A percentile compares a stretch with the other conserved stretches of the same genome.
Evolutionary conservation across 2,888 invertebrate species (phyloP).

Genomic region (Calliscelio sp.): DNA sequence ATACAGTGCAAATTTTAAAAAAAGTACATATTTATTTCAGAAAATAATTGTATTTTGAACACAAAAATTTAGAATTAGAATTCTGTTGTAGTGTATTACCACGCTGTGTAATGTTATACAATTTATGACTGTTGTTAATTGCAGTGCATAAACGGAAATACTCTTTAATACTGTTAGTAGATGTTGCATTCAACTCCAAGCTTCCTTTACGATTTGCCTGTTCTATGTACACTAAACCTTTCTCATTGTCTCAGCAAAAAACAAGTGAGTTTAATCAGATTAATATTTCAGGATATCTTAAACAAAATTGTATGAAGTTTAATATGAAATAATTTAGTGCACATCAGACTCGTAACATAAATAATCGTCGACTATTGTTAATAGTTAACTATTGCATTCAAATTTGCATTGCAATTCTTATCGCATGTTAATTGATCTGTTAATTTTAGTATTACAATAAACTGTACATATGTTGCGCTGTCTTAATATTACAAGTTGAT

Average conservation of each 20-base stretch:
- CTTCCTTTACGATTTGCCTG: slow-evolving; percentile 36
- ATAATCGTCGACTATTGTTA: slow-evolving; percentile 24
- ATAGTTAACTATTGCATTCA: slow-evolving; percentile 29
- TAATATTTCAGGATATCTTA: too few species aligned
- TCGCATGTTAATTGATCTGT: slow-evolving; percentile 30
- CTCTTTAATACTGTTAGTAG: slow-evolving; percentile 70
- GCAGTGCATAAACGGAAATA: slow-evolving; percentile 62
- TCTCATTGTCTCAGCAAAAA: slow-evolving; percentile 15
- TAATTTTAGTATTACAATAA: slow-evolving; percentile 11
- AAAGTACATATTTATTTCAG: not conserved
- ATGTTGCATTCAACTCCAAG: slow-evolving; percentile 55
- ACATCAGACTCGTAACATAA: not conserved
- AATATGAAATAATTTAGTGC: slow-evolving; percentile 26
- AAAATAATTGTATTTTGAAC: not conserved
- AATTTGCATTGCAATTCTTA: slow-evolving; percentile 51
- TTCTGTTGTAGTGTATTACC: too few species aligned
- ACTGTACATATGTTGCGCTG: slow-evolving; percentile 24
- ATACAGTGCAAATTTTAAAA: slow-evolving; percentile 44
- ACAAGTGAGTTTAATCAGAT: slow-evolving; percentile 26
- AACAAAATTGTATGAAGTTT: too few species aligned
- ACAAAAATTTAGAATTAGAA: too few species aligned
- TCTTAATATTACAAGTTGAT: not conserved
- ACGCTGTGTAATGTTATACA: not conserved
- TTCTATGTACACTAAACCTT: slow-evolving; percentile 47
- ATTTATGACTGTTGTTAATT: slow-evolving; percentile 22